These are phyloP conservation scores for Caenorhabditis tropicalis DNA, from an alignment of 1,140 invertebrate genomes.

Conservation along the genomic window DNA sequence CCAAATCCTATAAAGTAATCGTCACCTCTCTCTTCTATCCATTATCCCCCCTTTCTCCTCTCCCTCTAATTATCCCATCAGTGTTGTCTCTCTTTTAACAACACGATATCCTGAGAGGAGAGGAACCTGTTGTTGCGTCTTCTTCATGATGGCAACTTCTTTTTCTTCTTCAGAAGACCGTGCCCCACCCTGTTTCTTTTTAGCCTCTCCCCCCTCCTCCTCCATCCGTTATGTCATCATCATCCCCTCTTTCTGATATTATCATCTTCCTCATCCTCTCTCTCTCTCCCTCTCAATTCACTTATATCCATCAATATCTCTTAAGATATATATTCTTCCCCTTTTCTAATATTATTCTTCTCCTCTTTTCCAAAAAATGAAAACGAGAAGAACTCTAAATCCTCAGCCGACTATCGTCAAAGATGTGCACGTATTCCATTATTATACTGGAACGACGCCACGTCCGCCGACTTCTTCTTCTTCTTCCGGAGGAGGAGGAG, in stretches of 20 bases:
- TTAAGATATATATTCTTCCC: not conserved
- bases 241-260: too few species aligned
- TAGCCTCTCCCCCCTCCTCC: not conserved
- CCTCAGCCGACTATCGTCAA: not conserved
- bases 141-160: not conserved
- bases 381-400: not conserved
- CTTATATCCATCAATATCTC: not conserved
- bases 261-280: not conserved
- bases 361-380: not conserved
- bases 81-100: not conserved
- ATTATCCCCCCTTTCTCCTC: not conserved
- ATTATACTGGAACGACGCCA: constrained; percentile 28
- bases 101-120: not conserved
- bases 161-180: too few species aligned
- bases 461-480: not conserved
- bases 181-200: too few species aligned
- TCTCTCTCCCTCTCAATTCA: not conserved
- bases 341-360: not conserved
- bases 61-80: not conserved
- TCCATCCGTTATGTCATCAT: not conserved
- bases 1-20: too few species aligned
- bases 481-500: not conserved
- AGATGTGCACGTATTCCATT: constrained; percentile 46
- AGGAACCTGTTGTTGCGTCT: constrained; percentile 1
- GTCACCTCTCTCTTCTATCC: not conserved